phyloP scores from a whole-genome alignment of 2,113 vertebrate species.

The Cryptotis parvus region DNA sequence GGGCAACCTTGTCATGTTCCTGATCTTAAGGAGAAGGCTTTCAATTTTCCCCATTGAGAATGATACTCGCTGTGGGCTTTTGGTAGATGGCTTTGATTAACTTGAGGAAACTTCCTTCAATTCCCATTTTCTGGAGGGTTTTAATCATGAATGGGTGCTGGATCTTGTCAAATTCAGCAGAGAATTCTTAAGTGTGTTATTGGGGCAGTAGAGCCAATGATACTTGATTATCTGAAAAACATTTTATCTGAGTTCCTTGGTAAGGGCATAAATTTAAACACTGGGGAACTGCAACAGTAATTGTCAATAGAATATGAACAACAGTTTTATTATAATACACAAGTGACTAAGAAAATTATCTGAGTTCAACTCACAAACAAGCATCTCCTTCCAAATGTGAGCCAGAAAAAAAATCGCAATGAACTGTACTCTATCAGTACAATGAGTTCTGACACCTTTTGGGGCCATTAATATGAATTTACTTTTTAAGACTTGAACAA shows the following conservation, averaged over 20 bases:
- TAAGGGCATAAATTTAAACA: conserved; percentile 45
- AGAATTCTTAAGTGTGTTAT: conserved; percentile 55
- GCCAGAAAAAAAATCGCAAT: neutral
- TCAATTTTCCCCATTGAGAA: no score
- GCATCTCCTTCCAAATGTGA: neutral
- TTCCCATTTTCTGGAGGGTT: no score
- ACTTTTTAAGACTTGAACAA: conserved; percentile 9
- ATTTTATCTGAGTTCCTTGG: conserved; percentile 50
- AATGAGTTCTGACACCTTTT: neutral
- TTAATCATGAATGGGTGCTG: no score
- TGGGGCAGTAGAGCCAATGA: neutral
- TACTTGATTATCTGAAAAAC: conserved; percentile 29
- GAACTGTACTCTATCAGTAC: neutral
- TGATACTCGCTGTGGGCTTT: no score
- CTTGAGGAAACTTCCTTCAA: no score
- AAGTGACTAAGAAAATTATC: neutral
- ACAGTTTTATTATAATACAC: neutral
- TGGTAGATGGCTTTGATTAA: no score
- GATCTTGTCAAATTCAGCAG: conserved; percentile 43
- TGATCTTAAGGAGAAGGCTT: no score
- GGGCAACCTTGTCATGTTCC: no score
- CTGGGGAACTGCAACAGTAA: conserved; percentile 10
- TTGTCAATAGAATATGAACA: neutral
- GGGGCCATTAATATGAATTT: conserved; percentile 51
- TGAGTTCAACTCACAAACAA: neutral